These are phyloP conservation scores for Lucifuga dentata DNA, from an alignment of 2,113 vertebrate genomes.

Conservation along the genomic window DNA sequence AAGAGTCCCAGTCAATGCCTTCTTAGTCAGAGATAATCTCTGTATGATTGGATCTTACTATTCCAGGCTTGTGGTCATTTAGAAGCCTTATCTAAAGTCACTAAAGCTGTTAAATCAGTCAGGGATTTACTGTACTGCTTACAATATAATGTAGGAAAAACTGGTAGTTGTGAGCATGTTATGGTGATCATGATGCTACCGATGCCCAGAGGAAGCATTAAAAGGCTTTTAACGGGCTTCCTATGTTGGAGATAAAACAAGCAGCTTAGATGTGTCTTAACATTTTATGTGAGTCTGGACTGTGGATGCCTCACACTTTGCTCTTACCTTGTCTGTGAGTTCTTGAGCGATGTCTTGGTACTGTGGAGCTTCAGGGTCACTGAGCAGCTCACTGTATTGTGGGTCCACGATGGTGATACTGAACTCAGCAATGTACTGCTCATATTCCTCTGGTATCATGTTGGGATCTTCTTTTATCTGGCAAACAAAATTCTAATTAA, in stretches of 20 bases:
- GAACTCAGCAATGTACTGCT: slow-evolving; percentile 89
- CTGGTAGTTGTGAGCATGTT: not conserved
- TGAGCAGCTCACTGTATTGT: slow-evolving; percentile 81
- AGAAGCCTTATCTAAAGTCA: slow-evolving; percentile 39
- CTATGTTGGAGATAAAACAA: not conserved
- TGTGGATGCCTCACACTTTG: not conserved
- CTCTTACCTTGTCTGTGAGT: slow-evolving; percentile 86
- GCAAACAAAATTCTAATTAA: not conserved
- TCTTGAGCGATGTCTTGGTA: slow-evolving; percentile 80
- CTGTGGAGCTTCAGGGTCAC: slow-evolving; percentile 73
- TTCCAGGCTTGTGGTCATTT: slow-evolving; percentile 48
- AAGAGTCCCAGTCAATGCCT: slow-evolving; percentile 6
- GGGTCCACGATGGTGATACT: slow-evolving; percentile 87
- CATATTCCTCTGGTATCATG: slow-evolving; percentile 74
- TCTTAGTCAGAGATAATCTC: slow-evolving; percentile 48
- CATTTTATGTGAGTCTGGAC: not conserved
- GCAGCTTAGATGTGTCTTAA: not conserved
- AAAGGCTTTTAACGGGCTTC: not conserved
- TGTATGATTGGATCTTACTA: slow-evolving; percentile 55
- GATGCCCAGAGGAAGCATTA: not conserved
- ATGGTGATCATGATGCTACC: not conserved
- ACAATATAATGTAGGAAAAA: not conserved
- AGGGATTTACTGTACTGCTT: slow-evolving; percentile 13
- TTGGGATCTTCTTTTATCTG: slow-evolving; percentile 72
- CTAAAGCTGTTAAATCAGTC: slow-evolving; percentile 59